phyloP scores from a whole-genome alignment of 2,113 vertebrate species.

The Phrynosoma blainvillii region DNA sequence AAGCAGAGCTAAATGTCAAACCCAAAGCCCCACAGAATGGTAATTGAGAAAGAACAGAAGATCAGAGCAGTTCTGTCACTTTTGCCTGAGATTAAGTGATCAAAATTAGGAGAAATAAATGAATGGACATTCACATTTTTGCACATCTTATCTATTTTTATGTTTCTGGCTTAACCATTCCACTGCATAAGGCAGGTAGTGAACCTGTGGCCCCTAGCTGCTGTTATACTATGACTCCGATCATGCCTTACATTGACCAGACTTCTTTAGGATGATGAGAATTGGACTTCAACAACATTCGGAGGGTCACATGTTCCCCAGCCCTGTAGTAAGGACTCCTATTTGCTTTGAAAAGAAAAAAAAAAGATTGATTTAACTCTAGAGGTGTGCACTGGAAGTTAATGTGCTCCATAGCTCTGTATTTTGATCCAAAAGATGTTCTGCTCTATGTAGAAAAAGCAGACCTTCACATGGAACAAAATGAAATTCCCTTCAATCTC shows the following conservation, averaged over 20 bases:
- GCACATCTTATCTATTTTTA: background rate
- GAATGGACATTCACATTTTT: background rate
- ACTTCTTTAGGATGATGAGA: background rate
- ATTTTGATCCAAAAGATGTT: background rate
- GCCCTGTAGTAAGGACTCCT: background rate
- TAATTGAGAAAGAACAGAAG: background rate
- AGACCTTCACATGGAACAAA: background rate
- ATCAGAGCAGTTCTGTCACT: background rate
- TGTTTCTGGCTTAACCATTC: background rate
- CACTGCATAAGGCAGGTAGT: background rate
- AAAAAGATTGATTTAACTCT: background rate
- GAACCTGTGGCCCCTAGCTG: no score
- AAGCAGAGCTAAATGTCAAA: constrained; percentile 19
- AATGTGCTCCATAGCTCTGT: background rate
- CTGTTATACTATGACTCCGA: no score
- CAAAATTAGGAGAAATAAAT: constrained; percentile 28
- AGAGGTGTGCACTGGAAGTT: background rate
- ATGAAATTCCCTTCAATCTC: background rate
- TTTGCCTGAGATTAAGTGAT: constrained; percentile 5
- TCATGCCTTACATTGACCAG: background rate
- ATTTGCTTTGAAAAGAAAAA: background rate
- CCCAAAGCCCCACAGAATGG: background rate
- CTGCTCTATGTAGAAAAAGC: background rate
- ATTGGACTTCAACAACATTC: background rate
- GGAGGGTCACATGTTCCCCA: background rate